Evolutionary conservation across 2,113 vertebrate genomes (phyloP).

Genomic region (Cercopithecus mona): DNA sequence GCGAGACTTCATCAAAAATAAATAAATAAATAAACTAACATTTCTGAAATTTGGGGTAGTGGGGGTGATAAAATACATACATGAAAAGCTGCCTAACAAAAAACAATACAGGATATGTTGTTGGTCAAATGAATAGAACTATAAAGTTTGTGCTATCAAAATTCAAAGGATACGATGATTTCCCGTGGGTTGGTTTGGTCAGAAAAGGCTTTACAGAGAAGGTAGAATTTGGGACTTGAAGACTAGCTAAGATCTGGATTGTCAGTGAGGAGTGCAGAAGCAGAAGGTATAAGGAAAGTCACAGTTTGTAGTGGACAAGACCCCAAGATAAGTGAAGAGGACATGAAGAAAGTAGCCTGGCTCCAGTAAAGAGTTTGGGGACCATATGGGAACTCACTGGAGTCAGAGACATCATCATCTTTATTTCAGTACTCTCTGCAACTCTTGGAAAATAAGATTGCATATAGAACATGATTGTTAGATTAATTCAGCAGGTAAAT

Average conservation of each 20-base stretch:
- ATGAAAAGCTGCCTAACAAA: slow-evolving; percentile 4
- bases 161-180: not conserved
- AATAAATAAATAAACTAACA: not conserved
- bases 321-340: not conserved
- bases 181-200: not conserved
- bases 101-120: not conserved
- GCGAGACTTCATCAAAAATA: too few relatives aligned
- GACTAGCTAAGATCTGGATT: not conserved
- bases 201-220: not conserved
- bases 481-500: not conserved
- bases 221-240: not conserved
- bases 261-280: not conserved
- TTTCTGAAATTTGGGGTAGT: not conserved
- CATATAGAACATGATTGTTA: not conserved
- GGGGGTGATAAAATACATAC: not conserved
- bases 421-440: slow-evolving; percentile 28
- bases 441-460: not conserved
- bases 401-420: slow-evolving; percentile 9
- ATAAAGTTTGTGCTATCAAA: not conserved
- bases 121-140: not conserved
- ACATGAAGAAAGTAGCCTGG: slow-evolving; percentile 17
- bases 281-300: not conserved
- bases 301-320: not conserved
- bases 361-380: not conserved
- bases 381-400: not conserved